Evolutionary conservation across 2,113 vertebrate species (phyloP), one percentile per base, ranked within the genome.

Genomic region (Aphelocoma coerulescens): DNA sequence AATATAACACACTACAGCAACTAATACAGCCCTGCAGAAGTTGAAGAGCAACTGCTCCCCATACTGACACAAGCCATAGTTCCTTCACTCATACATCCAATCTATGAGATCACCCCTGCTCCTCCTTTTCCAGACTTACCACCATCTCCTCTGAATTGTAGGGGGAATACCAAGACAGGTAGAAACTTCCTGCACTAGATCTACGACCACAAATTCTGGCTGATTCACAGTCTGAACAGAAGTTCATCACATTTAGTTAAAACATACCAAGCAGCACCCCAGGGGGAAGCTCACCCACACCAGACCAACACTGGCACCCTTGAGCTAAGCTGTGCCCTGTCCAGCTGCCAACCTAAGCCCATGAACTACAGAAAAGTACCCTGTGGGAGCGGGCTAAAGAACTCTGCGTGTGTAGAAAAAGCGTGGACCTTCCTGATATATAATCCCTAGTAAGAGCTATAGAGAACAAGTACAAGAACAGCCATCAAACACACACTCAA

Each of bases 341-440:
- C 49, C n/a, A 11, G 35, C 32, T 85, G 57, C 39, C 61, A 71
- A 1, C 17, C 19, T 6, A 22, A 75, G 28, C 27, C 58, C 14
- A 5, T 1, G 8, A 24, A 55, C 41, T 51, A 33, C 3, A 41
- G 11, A 52, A 16, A 52, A 18, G 18, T 3, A 37, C 11, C n/a
- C 58, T 44, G 11, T 0, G 1, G 41, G 13, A 83, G 20, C 0
- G 0, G 5, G 63, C 16, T 48, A 9, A 35, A 48, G 11, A 44
- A 10, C 43, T 71, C 65, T 6, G 3, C 3, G 1, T 1, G 0
- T 4, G 13, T 7, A 86, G 24, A 41, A 62, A 46, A 46, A 19
- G 24, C 4, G 1, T 2, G 28, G 16, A 37, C 26, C 26, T 57
- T 80, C 76, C 51, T 5, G 3, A 15, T 6, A 61, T 0, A 0